Evolutionary conservation across 2,113 vertebrate species (phyloP), one percentile per base, ranked within the genome.

Genomic region (Grus americana): DNA sequence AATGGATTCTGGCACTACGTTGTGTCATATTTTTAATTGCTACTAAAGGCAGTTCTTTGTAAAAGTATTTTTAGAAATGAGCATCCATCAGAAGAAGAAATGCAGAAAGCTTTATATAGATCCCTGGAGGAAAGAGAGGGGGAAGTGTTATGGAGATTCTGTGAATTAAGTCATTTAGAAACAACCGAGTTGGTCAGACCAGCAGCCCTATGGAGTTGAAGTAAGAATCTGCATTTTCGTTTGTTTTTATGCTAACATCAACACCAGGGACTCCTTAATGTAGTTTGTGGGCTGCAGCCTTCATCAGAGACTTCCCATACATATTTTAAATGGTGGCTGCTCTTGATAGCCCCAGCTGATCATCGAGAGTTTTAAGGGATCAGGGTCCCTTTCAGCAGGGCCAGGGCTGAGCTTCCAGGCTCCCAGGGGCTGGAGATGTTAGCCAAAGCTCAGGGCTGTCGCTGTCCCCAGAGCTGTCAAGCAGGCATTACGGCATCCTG

Each of bases 11-110:
- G n/a, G 50, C 20, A 32, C 59, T 88, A 23, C 7, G 2, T 34
- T 55, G 38, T 88, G 67, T 86, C 76, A 66, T 11, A 26, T 59
- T 83, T 86, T 95, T 63, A 87, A 84, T 93, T 86, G 76, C 89
- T 78, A 74, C 72, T 32, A 22, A 92, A 89, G 79, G 42, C 47
- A 63, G 59, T 30, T 86, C 50, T 92, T 89, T 59, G 38, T 92
- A 74, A 30, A 89, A 86, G 29, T 91, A 89, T 86, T 93, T 93
- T 93, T 84, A 74, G 94, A 78, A 84, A 26, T 42, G 32, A 74
- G 47, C 68, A 86, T 83, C 67, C 80, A 71, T 92, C 65, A 78
- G 75, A 88, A 79, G 49, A 47, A 89, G 88, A 88, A 92, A 74
- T 81, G 83, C 42, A 89, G 68, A n/a, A 78, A 78, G n/a, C 89